Evolutionary conservation across 2,888 invertebrate species (phyloP).

Genomic region (Dusona sp.): DNA sequence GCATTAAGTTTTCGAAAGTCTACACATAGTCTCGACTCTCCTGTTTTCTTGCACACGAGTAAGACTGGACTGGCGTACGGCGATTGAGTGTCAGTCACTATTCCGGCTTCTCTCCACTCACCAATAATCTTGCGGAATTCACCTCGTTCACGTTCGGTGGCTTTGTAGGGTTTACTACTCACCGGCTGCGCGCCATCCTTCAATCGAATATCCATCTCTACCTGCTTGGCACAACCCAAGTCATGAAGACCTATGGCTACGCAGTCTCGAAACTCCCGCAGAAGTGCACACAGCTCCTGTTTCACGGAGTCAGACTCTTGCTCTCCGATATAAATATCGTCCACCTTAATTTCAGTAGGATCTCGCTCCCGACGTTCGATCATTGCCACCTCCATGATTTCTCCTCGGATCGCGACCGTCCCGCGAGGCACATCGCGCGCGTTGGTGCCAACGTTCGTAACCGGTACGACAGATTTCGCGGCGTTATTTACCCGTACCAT

Average conservation of each 20-base stretch:
- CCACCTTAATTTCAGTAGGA: neutral
- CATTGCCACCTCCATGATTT: neutral
- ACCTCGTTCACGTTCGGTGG: neutral
- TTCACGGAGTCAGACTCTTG: neutral
- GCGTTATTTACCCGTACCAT: neutral
- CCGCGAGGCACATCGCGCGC: neutral
- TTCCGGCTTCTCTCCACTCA: neutral
- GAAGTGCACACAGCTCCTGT: neutral
- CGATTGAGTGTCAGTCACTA: neutral
- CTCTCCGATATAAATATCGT: neutral
- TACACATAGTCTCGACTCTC: neutral
- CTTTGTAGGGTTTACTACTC: neutral
- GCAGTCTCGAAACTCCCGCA: neutral
- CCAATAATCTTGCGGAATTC: neutral
- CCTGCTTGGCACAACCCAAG: neutral
- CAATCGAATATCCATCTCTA: neutral
- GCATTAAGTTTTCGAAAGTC: neutral
- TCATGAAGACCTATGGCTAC: neutral
- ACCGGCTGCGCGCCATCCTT: neutral
- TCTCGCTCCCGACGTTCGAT: neutral
- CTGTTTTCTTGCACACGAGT: conserved; percentile 58
- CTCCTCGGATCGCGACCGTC: neutral
- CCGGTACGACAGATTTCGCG: neutral
- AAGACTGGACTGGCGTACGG: conserved; percentile 57
- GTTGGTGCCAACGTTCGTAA: neutral